Percentiles rank a stretch among this genome's conserved stretches.
Evolutionary conservation across 2,888 invertebrate genomes (phyloP).

Genomic region (Cactoblastis cactorum): DNA sequence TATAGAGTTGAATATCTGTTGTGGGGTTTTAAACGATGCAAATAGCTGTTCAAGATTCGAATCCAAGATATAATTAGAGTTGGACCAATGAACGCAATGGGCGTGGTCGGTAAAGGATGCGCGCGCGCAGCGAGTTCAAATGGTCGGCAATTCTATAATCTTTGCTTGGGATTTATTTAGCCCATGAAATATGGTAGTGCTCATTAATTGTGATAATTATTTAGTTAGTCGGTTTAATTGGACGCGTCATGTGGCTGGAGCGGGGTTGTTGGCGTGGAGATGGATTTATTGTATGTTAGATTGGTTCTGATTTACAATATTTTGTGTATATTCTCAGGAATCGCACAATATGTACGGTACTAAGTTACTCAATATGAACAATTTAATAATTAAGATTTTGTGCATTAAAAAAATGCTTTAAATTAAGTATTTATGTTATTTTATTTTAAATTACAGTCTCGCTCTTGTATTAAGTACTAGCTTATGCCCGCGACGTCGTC

Average conservation of each 20-base stretch:
- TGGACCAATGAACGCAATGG: slow-evolving; percentile 62
- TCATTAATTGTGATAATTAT: slow-evolving; percentile 78
- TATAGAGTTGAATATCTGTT: slow-evolving; percentile 31
- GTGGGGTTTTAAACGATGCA: slow-evolving; percentile 61
- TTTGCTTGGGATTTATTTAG: slow-evolving; percentile 65
- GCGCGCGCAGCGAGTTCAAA: slow-evolving; percentile 36
- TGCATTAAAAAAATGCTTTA: no score
- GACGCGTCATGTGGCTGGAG: slow-evolving; percentile 52
- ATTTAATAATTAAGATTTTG: no score
- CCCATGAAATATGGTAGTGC: slow-evolving; percentile 58
- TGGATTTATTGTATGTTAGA: slow-evolving; percentile 31
- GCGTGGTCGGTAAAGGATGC: slow-evolving; percentile 51
- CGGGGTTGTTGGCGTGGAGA: slow-evolving; percentile 30
- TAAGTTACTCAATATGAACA: no score
- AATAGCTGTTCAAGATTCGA: slow-evolving; percentile 62
- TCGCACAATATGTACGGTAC: neutral
- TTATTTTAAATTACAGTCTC: no score
- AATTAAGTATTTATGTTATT: no score
- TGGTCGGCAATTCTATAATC: slow-evolving; percentile 11
- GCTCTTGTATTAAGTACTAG: no score
- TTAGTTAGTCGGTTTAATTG: slow-evolving; percentile 73
- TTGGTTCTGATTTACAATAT: neutral
- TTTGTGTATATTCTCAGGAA: neutral
- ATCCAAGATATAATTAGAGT: slow-evolving; percentile 69
- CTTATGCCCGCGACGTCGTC: no score